Evolutionary conservation across 2,888 invertebrate genomes (phyloP), one percentile per base, ranked within the genome.

Genomic region (Drosophila nigritarsus): DNA sequence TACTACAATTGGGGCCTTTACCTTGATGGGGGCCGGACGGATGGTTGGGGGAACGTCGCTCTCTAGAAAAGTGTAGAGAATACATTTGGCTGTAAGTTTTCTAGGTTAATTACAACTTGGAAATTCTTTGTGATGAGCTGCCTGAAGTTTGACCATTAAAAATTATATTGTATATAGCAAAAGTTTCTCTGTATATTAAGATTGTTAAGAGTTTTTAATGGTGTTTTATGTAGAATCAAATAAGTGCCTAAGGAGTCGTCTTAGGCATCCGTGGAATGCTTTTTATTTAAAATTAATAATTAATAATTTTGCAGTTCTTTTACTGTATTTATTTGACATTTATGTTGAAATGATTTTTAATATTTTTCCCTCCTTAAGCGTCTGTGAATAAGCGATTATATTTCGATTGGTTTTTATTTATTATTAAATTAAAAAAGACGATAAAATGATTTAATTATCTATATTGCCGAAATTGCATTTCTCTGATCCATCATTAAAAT

Each of bases 1-100:
- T 78, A 69, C 87, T 83, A 84, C 87, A 90, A 87, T 90, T 88
- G 90, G 80, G 66, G 40, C 54, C 64, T 67, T 50, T 40, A 51
- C 27, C 49, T 58, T 18, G 51, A 48, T 60, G 60, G 34, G 42
- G 32, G 30, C 40, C 2, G 11, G n/a, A 11, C 11, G 30, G 3
- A 1, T 24, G 50, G 11, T 6, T 24, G 20, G 34, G n/a, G 30
- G 7, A 3, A 29, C 15, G 27, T 40, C 40, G 29, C 27, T 6
- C 70, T 24, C 29, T 27, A 11, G 30, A 32, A 34, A 51, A 24
- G 13, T 38, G 48, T 70, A 32, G 32, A 49, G 54, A 70, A 58
- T n/a, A 15, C 38, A 3, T 15, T 55, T 20, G 13, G 20, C 49
- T 32, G 9, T 5, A 32, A 0, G n/a, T 11, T 70, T 62, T 71